Percentiles rank a stretch among this genome's conserved stretches.
phyloP scores from a whole-genome alignment of 2,797 vertebrate genomes.

The Anas capensis region DNA sequence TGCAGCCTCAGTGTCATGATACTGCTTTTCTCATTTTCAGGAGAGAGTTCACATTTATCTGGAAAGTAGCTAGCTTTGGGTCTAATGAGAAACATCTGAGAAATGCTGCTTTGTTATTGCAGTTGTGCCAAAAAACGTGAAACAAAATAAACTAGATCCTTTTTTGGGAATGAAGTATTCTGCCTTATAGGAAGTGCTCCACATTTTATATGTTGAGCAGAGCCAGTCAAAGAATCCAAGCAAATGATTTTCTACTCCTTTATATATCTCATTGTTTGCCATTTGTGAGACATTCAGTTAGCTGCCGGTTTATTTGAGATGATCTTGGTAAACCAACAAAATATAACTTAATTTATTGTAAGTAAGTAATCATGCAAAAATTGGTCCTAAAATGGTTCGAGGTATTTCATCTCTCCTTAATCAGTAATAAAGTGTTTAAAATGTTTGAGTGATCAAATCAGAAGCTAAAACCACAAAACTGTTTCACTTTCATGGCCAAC shows the following conservation, averaged over 20 bases:
- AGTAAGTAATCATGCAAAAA: neutral
- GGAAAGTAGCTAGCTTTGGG: neutral
- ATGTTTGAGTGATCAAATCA: neutral
- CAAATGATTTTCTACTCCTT: neutral
- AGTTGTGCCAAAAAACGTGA: conserved; percentile 17
- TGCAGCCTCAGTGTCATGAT: neutral
- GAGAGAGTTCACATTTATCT: conserved; percentile 27
- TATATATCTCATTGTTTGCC: neutral
- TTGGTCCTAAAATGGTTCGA: neutral
- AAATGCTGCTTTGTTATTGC: conserved; percentile 25
- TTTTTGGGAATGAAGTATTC: conserved; percentile 11
- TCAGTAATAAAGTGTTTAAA: neutral
- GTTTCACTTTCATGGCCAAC: neutral
- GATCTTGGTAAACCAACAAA: neutral
- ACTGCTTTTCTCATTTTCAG: conserved; percentile 44
- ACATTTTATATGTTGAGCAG: neutral
- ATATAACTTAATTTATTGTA: neutral
- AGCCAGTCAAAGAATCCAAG: conserved; percentile 3
- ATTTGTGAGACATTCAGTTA: neutral
- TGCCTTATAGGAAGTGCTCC: neutral
- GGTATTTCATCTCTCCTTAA: neutral
- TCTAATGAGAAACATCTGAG: conserved; percentile 56
- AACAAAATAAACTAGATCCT: conserved; percentile 29
- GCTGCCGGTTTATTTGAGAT: neutral
- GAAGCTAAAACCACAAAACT: neutral